Conservation (phyloP, 2,888 invertebrate species). For the Drosophila buzzatii region DNA sequence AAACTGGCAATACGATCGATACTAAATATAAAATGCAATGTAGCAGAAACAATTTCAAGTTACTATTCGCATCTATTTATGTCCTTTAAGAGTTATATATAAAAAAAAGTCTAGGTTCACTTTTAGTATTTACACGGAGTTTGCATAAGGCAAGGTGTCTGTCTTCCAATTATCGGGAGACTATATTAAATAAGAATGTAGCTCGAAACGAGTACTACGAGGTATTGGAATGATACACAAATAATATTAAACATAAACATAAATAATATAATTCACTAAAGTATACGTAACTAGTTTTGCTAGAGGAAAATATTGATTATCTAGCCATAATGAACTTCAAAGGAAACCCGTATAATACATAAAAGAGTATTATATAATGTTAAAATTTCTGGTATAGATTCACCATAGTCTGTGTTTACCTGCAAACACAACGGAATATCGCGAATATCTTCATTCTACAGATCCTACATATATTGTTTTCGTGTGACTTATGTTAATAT, state of each 20-base stretch:
- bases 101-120: background rate
- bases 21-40: background rate
- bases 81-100: background rate
- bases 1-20: background rate
- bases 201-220: too few relatives aligned
- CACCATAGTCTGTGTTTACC: background rate
- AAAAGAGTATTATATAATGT: background rate
- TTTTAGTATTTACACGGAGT: too few relatives aligned
- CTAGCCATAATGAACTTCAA: too few relatives aligned
- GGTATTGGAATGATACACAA: too few relatives aligned
- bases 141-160: too few relatives aligned
- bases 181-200: too few relatives aligned
- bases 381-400: too few relatives aligned
- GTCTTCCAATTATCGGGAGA: too few relatives aligned
- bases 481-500: conserved; percentile 35
- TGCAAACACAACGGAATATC: background rate
- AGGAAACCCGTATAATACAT: background rate
- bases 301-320: too few relatives aligned
- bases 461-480: background rate
- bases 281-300: too few relatives aligned
- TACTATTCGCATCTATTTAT: background rate
- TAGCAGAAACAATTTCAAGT: background rate
- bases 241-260: too few relatives aligned
- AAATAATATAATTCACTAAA: too few relatives aligned
- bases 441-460: conserved; percentile 7